Base-by-base conservation (phyloP, 2,113 vertebrate genomes). In the Promerops cafer region DNA sequence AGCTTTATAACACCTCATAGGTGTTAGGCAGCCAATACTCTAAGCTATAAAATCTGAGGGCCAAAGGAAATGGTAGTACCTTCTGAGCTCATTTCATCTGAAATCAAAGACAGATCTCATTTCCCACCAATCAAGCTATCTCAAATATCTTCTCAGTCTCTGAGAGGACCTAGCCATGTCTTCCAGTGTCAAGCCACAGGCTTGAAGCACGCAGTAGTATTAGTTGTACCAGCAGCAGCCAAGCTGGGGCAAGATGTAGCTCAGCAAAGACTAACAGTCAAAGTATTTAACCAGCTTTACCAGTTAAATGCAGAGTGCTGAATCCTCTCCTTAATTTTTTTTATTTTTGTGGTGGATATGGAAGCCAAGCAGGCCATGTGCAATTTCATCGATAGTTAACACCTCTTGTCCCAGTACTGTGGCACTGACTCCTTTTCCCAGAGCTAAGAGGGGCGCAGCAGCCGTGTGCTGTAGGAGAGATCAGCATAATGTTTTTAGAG, bases 401-500 rank as follows among this genome's bases (percentile, higher is more conserved):
- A 86, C 49, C 47, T 94, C 85, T 66, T 88, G 68, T 92, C 66
- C 82, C 82, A 77, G 1, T 56, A 77, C 47, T 7, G 54, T 56
- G 61, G 49, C 37, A n/a, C 4, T 77, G 83, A 52, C 47, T 94
- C 54, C 42, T 81, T 91, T 88, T 70, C 26, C 60, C 47, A 20
- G 64, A 52, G 76, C 50, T 66, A 39, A 74, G 64, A 87, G 80
- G n/a, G 54, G 42, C 0, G 6, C 42, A 90, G 64, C 64, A 90
- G 63, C 52, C 44, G 1, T 19, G 33, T 70, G 3, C 71, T 45
- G 64, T 18, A 81, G 71, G 69, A 96, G 63, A 96, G 65, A 94
- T 88, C 92, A 93, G 90, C 83, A 91, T 33, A 93, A 90, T 68
- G 71, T 92, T 96, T 97, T 96, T 87, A 90, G 92, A 97, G 83